Evolutionary conservation across 2,797 vertebrate species (phyloP).

Genomic region (Heteromormyrus szaboi): DNA sequence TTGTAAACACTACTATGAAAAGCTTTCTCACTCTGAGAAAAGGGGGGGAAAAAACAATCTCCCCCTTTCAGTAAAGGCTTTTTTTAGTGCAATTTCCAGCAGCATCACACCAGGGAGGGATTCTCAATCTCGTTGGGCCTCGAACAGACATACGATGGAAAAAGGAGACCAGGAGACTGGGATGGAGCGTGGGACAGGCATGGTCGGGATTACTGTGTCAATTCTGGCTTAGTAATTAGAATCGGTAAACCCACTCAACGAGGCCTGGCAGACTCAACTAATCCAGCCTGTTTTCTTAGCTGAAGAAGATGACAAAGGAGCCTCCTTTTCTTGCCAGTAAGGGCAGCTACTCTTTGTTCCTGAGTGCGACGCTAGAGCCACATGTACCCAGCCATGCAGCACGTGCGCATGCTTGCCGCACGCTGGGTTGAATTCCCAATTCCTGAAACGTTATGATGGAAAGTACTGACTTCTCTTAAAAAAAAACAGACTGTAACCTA

Average conservation of each 20-base stretch:
- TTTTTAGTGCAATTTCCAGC: conserved; percentile 4
- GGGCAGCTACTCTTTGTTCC: background rate
- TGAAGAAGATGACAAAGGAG: background rate
- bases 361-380: background rate
- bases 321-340: background rate
- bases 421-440: background rate
- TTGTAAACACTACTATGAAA: conserved; percentile 16
- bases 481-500: background rate
- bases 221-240: background rate
- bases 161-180: background rate
- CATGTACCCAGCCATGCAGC: background rate
- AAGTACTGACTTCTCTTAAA: background rate
- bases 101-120: conserved; percentile 24
- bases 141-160: background rate
- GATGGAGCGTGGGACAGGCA: background rate
- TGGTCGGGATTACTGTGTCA: background rate
- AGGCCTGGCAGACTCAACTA: background rate
- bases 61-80: conserved; percentile 5
- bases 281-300: background rate
- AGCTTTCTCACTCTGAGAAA: background rate
- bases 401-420: background rate
- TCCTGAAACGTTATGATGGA: background rate
- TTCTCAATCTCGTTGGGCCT: background rate
- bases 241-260: background rate
- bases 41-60: background rate